Percentiles rank a stretch among this genome's conserved stretches.
Conservation (phyloP, 2,888 invertebrate species). For the Dynastes grantii region DNA sequence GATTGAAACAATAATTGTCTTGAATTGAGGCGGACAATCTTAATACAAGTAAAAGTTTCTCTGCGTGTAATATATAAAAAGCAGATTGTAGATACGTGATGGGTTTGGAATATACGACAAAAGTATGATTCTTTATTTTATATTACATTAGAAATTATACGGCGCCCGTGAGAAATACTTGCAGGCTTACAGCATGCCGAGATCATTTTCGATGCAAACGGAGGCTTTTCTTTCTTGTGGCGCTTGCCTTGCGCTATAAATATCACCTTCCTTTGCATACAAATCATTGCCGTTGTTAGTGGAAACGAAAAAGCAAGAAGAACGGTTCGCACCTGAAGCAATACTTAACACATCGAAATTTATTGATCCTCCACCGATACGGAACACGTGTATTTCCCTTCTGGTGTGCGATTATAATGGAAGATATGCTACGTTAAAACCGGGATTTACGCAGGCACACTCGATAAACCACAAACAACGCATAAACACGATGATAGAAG, state of each 20-base stretch:
- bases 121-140: too few relatives aligned
- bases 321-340: conserved; percentile 11
- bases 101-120: too few relatives aligned
- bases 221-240: not conserved
- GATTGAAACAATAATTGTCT: too few relatives aligned
- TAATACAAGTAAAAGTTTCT: too few relatives aligned
- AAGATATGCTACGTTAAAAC: conserved; percentile 26
- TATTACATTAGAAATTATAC: too few relatives aligned
- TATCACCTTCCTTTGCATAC: not conserved
- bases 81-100: too few relatives aligned
- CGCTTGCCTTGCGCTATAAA: not conserved
- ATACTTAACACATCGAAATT: conserved; percentile 31
- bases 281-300: conserved; percentile 12
- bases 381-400: conserved; percentile 35
- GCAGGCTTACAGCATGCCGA: not conserved
- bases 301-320: conserved; percentile 4
- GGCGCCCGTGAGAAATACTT: too few relatives aligned
- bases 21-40: too few relatives aligned
- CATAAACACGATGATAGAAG: conserved; percentile 22
- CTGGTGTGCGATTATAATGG: conserved; percentile 34
- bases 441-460: conserved; percentile 32
- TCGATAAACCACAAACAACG: conserved; percentile 39
- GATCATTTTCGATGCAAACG: not conserved
- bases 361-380: conserved; percentile 36
- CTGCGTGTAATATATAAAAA: too few relatives aligned